Conservation (phyloP, 92 coral and sea anemone species). For the Phenganax stokvisi region DNA sequence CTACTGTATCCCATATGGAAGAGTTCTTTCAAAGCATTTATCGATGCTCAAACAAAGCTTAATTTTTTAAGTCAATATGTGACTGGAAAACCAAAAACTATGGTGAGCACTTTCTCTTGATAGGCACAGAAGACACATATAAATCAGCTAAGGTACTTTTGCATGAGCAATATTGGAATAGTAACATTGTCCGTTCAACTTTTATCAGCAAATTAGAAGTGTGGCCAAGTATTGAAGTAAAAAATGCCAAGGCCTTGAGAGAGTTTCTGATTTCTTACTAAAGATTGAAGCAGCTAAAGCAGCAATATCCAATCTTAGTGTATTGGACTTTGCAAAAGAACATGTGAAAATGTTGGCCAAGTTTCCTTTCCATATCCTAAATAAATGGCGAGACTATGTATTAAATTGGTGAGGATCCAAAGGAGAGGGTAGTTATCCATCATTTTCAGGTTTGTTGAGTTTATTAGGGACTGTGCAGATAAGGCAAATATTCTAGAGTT, state of each 20-base stretch:
- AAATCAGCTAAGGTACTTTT: constrained; percentile 34
- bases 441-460: constrained; percentile 24
- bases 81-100: constrained; percentile 43
- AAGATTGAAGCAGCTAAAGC: constrained; percentile 54
- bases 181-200: constrained; percentile 44
- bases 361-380: constrained; percentile 44
- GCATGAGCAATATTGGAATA: constrained; percentile 35
- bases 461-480: constrained; percentile 39
- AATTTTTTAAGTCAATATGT: constrained; percentile 53
- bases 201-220: constrained; percentile 48
- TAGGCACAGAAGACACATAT: constrained; percentile 40
- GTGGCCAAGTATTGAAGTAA: constrained; percentile 48
- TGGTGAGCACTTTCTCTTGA: constrained; percentile 19
- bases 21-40: constrained; percentile 48
- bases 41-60: constrained; percentile 53
- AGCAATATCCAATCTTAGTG: constrained; percentile 43
- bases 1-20: constrained; percentile 50
- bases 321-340: constrained; percentile 48
- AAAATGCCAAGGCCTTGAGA: constrained; percentile 47
- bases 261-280: constrained; percentile 52
- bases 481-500: constrained; percentile 44
- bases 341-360: constrained; percentile 42
- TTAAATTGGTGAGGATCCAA: constrained; percentile 30
- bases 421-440: constrained; percentile 38
- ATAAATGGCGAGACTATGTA: constrained; percentile 54